Evolutionary conservation across 2,888 invertebrate genomes (phyloP).

Genomic region (Acronicta alni): DNA sequence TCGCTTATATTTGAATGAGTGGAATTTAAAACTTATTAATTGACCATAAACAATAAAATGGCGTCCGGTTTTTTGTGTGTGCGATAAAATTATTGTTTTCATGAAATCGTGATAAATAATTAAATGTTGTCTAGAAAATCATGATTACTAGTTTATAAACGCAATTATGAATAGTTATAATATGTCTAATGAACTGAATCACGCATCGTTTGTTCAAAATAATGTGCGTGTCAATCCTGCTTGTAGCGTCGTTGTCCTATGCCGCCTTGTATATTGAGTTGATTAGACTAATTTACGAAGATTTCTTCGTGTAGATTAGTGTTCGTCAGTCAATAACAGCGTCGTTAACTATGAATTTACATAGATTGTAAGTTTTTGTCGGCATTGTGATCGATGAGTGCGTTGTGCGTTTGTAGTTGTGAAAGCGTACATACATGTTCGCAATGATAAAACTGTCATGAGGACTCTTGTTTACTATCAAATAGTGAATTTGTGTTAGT

Average conservation of each 20-base stretch:
- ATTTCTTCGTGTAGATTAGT: slow-evolving; percentile 63
- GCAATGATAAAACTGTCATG: slow-evolving; percentile 87
- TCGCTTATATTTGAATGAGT: slow-evolving; percentile 35
- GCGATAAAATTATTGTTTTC: slow-evolving; percentile 87
- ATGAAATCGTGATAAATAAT: slow-evolving; percentile 66
- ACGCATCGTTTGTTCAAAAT: slow-evolving; percentile 60
- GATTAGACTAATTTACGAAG: slow-evolving; percentile 74
- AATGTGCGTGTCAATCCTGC: slow-evolving; percentile 80
- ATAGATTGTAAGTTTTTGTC: slow-evolving; percentile 68
- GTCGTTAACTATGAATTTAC: slow-evolving; percentile 60
- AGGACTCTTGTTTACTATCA: slow-evolving; percentile 85
- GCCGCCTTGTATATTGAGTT: slow-evolving; percentile 82
- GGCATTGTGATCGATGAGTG: slow-evolving; percentile 82
- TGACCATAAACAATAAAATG: slow-evolving; percentile 88
- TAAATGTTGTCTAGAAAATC: slow-evolving; percentile 55
- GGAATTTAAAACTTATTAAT: slow-evolving; percentile 61
- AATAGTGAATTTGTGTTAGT: slow-evolving; percentile 83
- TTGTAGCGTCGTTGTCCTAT: slow-evolving; percentile 84
- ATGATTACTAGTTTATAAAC: slow-evolving; percentile 51
- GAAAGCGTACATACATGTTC: slow-evolving; percentile 87
- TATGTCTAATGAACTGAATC: slow-evolving; percentile 57
- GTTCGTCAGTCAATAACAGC: slow-evolving; percentile 52
- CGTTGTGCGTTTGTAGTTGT: slow-evolving; percentile 85
- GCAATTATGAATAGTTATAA: slow-evolving; percentile 59
- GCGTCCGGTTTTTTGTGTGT: slow-evolving; percentile 89